These are phyloP conservation scores for Platichthys stellatus DNA, from an alignment of 2,113 vertebrate species.

Conservation along the genomic window DNA sequence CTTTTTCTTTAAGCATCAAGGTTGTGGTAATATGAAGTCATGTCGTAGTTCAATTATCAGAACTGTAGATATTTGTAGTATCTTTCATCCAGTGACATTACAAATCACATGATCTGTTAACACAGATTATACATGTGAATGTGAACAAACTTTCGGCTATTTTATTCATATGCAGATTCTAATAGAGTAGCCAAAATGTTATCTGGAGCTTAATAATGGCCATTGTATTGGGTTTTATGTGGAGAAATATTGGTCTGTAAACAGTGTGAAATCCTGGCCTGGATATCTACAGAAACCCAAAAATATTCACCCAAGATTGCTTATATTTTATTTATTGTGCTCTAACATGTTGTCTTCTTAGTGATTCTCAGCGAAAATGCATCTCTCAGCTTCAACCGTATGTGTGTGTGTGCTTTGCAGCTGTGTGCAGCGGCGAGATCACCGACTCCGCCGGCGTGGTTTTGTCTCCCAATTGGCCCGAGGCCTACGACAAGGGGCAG, in stretches of 20 bases:
- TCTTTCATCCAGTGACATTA: background rate
- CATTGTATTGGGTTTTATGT: too few relatives aligned
- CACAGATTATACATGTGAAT: too few relatives aligned
- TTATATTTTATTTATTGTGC: background rate
- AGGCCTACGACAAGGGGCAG: conserved; percentile 95
- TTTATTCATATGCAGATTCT: too few relatives aligned
- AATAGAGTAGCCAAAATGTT: too few relatives aligned
- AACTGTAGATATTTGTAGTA: background rate
- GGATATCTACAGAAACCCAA: too few relatives aligned
- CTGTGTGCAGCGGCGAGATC: conserved; percentile 97
- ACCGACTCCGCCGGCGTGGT: conserved; percentile 92
- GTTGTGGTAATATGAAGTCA: background rate
- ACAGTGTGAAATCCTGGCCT: too few relatives aligned
- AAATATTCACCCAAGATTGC: too few relatives aligned
- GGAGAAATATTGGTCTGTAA: too few relatives aligned
- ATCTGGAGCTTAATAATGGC: too few relatives aligned
- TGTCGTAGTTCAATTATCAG: background rate
- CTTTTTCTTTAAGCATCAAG: conserved; percentile 24
- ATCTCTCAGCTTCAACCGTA: conserved; percentile 19
- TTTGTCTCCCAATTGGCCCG: conserved; percentile 97
- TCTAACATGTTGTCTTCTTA: background rate
- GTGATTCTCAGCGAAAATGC: background rate
- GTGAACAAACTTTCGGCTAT: too few relatives aligned
- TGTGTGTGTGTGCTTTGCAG: conserved; percentile 76
- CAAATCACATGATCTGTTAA: background rate